A percentile compares a stretch with the other conserved stretches of the same genome.
These are phyloP conservation scores for Eristalis tenax DNA, from an alignment of 2,888 invertebrate genomes.

Conservation along the genomic window DNA sequence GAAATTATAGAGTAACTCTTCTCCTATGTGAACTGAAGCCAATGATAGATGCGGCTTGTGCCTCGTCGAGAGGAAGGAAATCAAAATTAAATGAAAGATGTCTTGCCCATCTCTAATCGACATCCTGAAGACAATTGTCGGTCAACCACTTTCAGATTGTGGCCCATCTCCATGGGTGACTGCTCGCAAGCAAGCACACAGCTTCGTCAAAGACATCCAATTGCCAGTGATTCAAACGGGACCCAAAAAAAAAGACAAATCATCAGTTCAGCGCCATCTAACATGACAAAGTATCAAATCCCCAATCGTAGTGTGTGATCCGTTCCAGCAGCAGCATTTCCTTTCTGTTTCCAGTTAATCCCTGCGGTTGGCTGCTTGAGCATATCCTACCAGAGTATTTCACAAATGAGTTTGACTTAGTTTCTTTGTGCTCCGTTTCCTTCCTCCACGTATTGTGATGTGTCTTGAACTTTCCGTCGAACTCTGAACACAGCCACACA, in stretches of 20 bases:
- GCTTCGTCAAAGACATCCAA: neutral
- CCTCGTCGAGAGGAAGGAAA: no score
- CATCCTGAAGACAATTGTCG: neutral
- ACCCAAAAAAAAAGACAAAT: neutral
- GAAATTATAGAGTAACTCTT: no score
- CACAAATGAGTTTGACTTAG: neutral
- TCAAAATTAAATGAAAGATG: no score
- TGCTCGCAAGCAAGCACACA: neutral
- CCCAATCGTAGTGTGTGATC: neutral
- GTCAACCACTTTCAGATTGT: neutral
- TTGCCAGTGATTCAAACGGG: neutral
- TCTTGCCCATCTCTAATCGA: no score
- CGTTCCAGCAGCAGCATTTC: neutral
- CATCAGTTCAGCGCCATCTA: neutral
- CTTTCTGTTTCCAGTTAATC: neutral
- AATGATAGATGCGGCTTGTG: no score
- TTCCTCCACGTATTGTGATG: slow-evolving; percentile 7
- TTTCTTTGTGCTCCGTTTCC: neutral
- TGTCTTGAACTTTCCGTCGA: slow-evolving; percentile 12
- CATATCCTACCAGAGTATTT: slow-evolving; percentile 4
- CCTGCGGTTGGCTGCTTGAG: neutral
- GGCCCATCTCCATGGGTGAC: neutral
- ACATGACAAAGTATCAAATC: neutral
- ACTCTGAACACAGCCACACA: slow-evolving; percentile 2
- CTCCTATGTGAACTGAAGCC: no score